These are phyloP conservation scores for Alca torda DNA, from an alignment of 2,797 vertebrate genomes.

Conservation along the genomic window DNA sequence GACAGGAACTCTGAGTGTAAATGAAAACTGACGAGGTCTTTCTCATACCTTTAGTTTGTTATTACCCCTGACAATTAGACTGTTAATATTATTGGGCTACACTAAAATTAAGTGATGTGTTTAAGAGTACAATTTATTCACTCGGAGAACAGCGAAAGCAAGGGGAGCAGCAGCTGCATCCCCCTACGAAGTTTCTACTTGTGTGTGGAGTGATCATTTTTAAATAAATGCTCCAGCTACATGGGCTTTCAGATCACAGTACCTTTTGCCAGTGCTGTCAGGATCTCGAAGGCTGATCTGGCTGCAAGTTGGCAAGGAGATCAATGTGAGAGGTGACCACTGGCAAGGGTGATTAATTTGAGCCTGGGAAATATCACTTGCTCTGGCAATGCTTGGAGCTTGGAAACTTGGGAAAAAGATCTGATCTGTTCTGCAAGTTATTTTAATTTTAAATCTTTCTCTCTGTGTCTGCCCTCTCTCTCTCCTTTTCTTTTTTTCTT, in stretches of 20 bases:
- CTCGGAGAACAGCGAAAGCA: neutral
- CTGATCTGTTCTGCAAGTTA: neutral
- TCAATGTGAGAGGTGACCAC: neutral
- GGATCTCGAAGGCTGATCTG: neutral
- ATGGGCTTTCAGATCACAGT: neutral
- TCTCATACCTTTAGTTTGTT: neutral
- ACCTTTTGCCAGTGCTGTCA: neutral
- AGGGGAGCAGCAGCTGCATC: neutral
- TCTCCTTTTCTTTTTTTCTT: neutral
- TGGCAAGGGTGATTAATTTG: neutral
- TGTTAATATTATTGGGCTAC: neutral
- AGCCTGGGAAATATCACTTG: neutral
- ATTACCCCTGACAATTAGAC: neutral
- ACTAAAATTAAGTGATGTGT: neutral
- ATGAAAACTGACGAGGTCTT: neutral
- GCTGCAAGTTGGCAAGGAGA: neutral
- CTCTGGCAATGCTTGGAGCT: neutral
- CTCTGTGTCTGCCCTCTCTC: neutral
- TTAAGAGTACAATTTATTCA: neutral
- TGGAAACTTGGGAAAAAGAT: neutral
- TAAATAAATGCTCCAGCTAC: neutral
- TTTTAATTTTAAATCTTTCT: neutral
- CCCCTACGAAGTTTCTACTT: neutral
- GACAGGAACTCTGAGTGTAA: neutral
- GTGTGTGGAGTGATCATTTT: rapidly evolving